Evolutionary conservation across 2,797 vertebrate species (phyloP), one percentile per base, ranked within the genome.

Genomic region (Salarias fasciatus): DNA sequence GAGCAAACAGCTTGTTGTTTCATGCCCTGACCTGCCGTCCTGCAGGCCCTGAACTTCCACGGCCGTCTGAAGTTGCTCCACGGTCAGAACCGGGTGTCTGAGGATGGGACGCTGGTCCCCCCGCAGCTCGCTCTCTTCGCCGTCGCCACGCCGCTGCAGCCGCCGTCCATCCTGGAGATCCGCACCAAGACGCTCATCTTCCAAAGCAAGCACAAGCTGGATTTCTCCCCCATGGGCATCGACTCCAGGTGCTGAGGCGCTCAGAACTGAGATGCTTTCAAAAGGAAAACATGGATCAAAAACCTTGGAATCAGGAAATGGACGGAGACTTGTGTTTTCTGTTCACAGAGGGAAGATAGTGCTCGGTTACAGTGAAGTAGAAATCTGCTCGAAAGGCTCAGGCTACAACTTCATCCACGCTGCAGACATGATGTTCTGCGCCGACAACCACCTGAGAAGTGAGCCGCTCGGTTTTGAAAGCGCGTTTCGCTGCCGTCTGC

Each of bases 151-250:
- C 93, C 93, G 0, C 69, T 92, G 55, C 94, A 94, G 84, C 83
- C 91, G 0, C 88, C 94, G 7, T 91, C 94, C 53, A 93, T 95
- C 75, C 68, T 94, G 78, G 92, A 95, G 85, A 94, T 96, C 72
- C 80, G 60, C 10, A 91, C 88, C 44, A 93, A 95, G 85, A 93
- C 68, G 0, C 76, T 94, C n/a, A 63, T 95, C 33, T 96, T 96
- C 82, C 93, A 95, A 87, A 92, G 91, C 61, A 95, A 96, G 62
- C 93, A 95, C 89, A 94, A 94, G 82, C 81, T 96, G 80, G 94
- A 96, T 86, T 96, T 96, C 78, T 92, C 93, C 0, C 93, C 94
- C 0, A 2, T 78, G 41, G 91, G 90, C 66, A 91, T 94, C 29
- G 93, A 95, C 65, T 67, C 89, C 57, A 72, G 91, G 94, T 95